Conservation (phyloP, 64 coral and sea anemone species). For the Catalaphyllia jardinei region DNA sequence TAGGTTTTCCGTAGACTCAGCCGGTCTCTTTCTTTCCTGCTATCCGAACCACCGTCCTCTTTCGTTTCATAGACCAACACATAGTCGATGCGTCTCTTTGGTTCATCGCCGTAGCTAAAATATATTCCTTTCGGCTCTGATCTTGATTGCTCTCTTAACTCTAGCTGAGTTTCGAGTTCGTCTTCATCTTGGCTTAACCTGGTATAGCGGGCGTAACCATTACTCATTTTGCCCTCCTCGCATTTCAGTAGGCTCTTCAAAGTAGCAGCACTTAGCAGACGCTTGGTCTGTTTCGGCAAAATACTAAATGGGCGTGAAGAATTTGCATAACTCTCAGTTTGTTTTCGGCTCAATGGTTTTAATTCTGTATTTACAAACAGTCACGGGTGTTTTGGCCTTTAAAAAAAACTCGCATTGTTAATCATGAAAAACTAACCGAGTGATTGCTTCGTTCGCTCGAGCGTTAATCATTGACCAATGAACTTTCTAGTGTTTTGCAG, state of each 20-base stretch:
- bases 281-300: not conserved
- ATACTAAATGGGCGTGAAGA: not conserved
- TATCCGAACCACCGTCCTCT: constrained; percentile 12
- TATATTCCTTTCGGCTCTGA: constrained; percentile 15
- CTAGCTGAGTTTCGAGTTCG: not conserved
- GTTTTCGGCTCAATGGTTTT: constrained; percentile 18
- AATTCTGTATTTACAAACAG: not conserved
- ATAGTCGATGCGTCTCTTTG: constrained; percentile 39
- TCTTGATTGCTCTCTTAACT: not conserved
- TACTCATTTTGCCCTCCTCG: not conserved
- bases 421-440: not conserved
- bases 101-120: constrained; percentile 18
- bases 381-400: not conserved
- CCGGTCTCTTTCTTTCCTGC: not conserved
- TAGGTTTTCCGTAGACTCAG: constrained; percentile 17
- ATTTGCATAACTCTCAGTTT: not conserved
- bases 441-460: not conserved
- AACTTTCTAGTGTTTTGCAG: not conserved
- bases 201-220: not conserved
- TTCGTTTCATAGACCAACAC: constrained; percentile 47
- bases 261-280: not conserved
- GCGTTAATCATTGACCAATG: not conserved
- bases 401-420: not conserved
- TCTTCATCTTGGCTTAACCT: constrained; percentile 31
- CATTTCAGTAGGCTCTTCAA: not conserved